These are phyloP conservation scores for Boloria selene DNA, from an alignment of 2,888 invertebrate species.

Conservation along the genomic window DNA sequence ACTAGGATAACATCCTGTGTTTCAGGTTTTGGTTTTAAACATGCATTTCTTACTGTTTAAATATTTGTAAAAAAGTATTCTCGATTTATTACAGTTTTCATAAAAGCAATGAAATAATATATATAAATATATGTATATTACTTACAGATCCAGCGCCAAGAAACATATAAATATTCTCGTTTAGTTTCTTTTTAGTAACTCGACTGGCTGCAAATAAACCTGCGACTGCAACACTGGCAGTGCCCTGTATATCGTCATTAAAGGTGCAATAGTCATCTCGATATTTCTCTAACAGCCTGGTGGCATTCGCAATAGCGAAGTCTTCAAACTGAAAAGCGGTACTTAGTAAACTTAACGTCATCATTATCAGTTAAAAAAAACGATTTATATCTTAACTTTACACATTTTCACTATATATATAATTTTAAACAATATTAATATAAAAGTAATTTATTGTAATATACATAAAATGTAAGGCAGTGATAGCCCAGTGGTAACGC, in stretches of 20 bases:
- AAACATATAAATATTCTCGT: constrained; percentile 94
- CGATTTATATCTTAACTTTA: no score
- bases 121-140: constrained; percentile 33
- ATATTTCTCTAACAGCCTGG: constrained; percentile 95
- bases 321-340: constrained; percentile 91
- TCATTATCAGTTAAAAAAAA: neutral
- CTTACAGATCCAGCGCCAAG: constrained; percentile 91
- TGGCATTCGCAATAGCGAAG: constrained; percentile 98
- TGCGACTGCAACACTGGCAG: constrained; percentile 97
- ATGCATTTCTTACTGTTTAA: no score
- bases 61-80: no score
- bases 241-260: constrained; percentile 99
- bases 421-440: no score
- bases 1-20: no score
- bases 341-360: neutral
- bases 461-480: no score
- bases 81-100: no score
- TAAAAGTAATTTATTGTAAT: no score
- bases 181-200: constrained; percentile 90
- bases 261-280: constrained; percentile 96
- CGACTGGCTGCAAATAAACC: constrained; percentile 91
- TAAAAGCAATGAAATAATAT: no score
- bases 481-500: no score
- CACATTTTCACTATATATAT: no score
- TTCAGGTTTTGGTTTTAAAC: no score